phyloP scores from a whole-genome alignment of 2,113 vertebrate genomes.

The Bostrychus sinensis region DNA sequence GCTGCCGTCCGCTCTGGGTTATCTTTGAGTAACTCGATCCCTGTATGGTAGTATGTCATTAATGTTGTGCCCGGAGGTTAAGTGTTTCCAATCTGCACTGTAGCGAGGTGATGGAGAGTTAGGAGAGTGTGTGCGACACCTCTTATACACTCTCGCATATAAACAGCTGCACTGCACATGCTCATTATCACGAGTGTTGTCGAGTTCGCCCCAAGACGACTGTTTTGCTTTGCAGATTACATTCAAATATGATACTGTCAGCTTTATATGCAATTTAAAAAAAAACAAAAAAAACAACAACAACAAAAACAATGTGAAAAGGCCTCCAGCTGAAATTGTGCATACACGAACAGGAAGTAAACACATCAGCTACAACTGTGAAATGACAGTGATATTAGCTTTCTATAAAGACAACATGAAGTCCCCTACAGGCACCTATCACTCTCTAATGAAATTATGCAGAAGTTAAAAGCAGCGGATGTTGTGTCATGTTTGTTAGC shows the following conservation, averaged over 20 bases:
- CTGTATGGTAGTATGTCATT: constrained; percentile 30
- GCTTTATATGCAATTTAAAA: constrained; percentile 1
- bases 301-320: constrained; percentile 12
- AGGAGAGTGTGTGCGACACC: neutral
- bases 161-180: neutral
- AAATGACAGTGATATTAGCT: neutral
- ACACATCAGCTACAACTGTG: neutral
- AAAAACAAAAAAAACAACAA: no score
- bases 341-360: neutral
- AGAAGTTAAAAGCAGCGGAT: neutral
- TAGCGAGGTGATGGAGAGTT: constrained; percentile 25
- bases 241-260: constrained; percentile 7
- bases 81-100: constrained; percentile 38
- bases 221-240: constrained; percentile 21
- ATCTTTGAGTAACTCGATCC: constrained; percentile 30
- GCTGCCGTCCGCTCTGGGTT: constrained; percentile 24
- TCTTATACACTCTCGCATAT: neutral
- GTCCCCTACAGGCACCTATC: neutral
- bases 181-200: neutral
- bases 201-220: constrained; percentile 13
- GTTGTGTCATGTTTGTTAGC: neutral
- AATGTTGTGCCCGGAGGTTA: constrained; percentile 39
- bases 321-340: neutral
- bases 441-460: neutral
- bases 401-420: neutral